Evolutionary conservation across 2,797 vertebrate genomes (phyloP).

Genomic region (Anomalospiza imberbis): DNA sequence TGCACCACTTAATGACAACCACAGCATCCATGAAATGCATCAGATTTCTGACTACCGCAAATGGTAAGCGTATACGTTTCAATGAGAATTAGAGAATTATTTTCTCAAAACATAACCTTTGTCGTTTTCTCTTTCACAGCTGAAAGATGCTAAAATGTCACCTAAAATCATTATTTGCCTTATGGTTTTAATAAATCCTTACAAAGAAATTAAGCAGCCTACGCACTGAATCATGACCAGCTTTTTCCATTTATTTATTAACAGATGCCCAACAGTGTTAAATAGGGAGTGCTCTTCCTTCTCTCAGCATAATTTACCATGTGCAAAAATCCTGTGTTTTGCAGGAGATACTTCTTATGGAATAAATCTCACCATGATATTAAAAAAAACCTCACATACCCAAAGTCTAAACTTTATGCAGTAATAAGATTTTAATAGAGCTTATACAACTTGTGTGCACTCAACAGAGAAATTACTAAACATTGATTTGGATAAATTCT

Average conservation of each 20-base stretch:
- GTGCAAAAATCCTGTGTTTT: not conserved
- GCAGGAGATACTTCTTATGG: not conserved
- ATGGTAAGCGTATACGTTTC: not conserved
- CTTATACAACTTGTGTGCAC: not conserved
- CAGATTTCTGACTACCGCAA: not conserved
- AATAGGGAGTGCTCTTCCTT: not conserved
- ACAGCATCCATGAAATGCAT: not conserved
- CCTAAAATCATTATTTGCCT: constrained; percentile 5
- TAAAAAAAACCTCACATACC: no score
- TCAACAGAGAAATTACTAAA: not conserved
- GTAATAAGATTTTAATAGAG: not conserved
- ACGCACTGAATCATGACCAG: constrained; percentile 34
- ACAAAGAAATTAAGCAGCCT: constrained; percentile 34
- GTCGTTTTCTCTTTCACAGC: not conserved
- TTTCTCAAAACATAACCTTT: constrained; percentile 15
- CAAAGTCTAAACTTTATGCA: not conserved
- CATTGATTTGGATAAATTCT: not conserved
- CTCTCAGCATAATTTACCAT: not conserved
- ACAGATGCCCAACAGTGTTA: not conserved
- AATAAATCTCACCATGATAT: not conserved
- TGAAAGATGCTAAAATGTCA: not conserved
- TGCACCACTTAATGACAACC: not conserved
- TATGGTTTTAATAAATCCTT: constrained; percentile 5
- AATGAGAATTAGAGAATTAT: not conserved
- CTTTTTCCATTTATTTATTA: constrained; percentile 21